Base-by-base conservation (phyloP, 2,888 invertebrate species). In the Ichneumoninae sp. region DNA sequence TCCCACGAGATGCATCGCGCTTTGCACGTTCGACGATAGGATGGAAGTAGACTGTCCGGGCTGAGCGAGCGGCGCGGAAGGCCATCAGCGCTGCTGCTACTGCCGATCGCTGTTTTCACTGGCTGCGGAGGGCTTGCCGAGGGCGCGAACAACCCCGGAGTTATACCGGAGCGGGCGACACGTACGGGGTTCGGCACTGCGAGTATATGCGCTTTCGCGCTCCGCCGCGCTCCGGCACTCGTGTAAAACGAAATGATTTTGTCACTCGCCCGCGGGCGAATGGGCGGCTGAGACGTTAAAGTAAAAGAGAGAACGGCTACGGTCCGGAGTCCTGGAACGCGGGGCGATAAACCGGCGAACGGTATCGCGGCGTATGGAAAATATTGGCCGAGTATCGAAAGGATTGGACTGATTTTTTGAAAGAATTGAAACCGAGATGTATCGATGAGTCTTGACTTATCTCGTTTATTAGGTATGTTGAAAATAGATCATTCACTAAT, bases 1-100 rank as follows among this genome's bases (percentile, higher is more conserved):
- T 83, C 79, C 83, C 79, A 80, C 75, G 79, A 80, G 83, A 83
- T 78, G 71, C 79, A 83, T 83, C 70, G 71, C 83, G 70, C 65
- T 75, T 75, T 76, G 26, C 74, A 71, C 75, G 75, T 75, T 71
- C 62, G 57, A 30, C 82, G 66, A 62, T 74, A 65, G 66, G 16
- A 30, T 13, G 36, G 68, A 77, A 66, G 75, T 77, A 68, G 68
- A 66, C 50, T 76, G 66, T 13, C 16, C 54, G 52, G 44, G 16
- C 33, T 33, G 30, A 52, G 65, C 75, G 75, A 75, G 65, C 36
- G 52, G 52, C 66, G 65, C 52, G 66, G 33, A 75, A 66, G 75
- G 66, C 75, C 36, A 75, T 75, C 75, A 66, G 16, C 66, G 66
- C 54, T 62, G 33, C 74, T 13, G 19, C 33, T 65, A 7, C 47